Percentiles rank a stretch among this genome's conserved stretches.
Conservation (phyloP, 2,888 invertebrate genomes). For the Altica lythri region DNA sequence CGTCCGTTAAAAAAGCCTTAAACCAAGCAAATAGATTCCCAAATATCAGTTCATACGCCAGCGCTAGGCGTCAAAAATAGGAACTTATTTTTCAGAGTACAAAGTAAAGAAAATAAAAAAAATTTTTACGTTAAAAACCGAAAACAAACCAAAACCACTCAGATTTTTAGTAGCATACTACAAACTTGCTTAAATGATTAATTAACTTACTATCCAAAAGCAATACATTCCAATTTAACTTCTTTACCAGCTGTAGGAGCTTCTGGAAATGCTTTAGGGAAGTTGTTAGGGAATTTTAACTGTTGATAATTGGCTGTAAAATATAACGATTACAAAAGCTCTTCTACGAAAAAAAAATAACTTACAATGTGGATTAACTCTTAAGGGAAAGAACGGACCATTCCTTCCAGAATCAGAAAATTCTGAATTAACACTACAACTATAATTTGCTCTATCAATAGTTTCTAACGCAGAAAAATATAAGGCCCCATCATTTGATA, state of each 20-base stretch:
- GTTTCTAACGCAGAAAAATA: constrained; percentile 93
- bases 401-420: constrained; percentile 87
- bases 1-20: no score
- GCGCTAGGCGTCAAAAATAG: no score
- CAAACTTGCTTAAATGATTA: no score
- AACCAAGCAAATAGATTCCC: no score
- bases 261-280: constrained; percentile 94
- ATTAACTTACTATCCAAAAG: constrained; percentile 84
- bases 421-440: constrained; percentile 87
- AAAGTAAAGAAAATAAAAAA: no score
- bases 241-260: constrained; percentile 89
- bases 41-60: no score
- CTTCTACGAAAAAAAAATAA: constrained; percentile 37
- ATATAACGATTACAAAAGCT: constrained; percentile 18
- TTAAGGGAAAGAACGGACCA: constrained; percentile 84
- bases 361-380: constrained; percentile 80
- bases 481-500: constrained; percentile 90
- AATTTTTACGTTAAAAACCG: no score
- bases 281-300: constrained; percentile 90
- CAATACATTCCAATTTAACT: constrained; percentile 91
- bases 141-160: no score
- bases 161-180: no score
- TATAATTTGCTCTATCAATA: constrained; percentile 88
- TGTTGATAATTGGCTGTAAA: constrained; percentile 81
- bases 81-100: no score